These are phyloP conservation scores for Trichoplusia ni DNA, from an alignment of 1,140 invertebrate species.

Conservation along the genomic window DNA sequence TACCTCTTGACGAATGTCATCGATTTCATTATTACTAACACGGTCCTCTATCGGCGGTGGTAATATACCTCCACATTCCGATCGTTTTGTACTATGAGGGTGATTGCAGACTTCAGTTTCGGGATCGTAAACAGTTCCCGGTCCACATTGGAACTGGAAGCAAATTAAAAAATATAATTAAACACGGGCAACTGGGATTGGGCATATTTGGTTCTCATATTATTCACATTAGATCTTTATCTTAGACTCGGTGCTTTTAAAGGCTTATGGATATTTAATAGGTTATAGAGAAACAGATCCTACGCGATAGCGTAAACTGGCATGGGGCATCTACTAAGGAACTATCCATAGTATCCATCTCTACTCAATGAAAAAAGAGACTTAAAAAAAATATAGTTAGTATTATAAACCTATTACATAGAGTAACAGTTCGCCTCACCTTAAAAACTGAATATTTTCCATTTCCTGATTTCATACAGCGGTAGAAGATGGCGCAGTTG, in stretches of 20 bases:
- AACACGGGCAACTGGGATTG: too few species aligned
- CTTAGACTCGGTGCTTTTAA: too few species aligned
- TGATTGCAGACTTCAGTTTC: slow-evolving; percentile 85
- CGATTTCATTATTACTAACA: slow-evolving; percentile 61
- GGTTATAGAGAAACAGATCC: too few species aligned
- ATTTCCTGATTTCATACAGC: slow-evolving; percentile 78
- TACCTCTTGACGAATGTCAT: slow-evolving; percentile 47
- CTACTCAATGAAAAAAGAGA: too few species aligned
- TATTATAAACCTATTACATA: too few species aligned
- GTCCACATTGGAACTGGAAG: slow-evolving; percentile 86
- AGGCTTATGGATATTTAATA: too few species aligned
- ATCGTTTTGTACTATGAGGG: slow-evolving; percentile 83
- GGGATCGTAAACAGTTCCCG: slow-evolving; percentile 87
- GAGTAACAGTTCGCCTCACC: too few species aligned
- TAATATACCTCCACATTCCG: slow-evolving; percentile 76
- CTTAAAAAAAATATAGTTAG: background rate
- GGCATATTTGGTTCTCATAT: too few species aligned
- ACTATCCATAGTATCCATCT: too few species aligned
- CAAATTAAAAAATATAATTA: background rate
- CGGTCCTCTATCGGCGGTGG: slow-evolving; percentile 27
- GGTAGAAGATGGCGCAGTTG: slow-evolving; percentile 83
- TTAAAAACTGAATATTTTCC: slow-evolving; percentile 68
- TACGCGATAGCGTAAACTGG: too few species aligned
- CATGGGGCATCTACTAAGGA: too few species aligned
- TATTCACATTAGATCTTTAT: too few species aligned